These are phyloP conservation scores for Synaphobranchus kaupii DNA, from an alignment of 2,797 vertebrate species.

Conservation along the genomic window DNA sequence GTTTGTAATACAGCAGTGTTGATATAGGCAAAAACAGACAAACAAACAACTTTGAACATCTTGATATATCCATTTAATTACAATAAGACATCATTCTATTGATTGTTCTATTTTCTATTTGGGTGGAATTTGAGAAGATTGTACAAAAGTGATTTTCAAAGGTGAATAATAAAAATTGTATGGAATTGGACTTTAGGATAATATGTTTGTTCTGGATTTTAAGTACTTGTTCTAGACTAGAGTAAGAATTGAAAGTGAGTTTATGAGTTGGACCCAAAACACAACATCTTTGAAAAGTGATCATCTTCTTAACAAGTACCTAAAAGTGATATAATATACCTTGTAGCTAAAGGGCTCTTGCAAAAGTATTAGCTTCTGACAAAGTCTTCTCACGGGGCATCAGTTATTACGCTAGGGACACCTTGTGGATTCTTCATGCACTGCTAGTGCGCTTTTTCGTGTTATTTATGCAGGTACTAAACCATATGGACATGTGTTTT, in stretches of 20 bases:
- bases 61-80: neutral
- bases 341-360: neutral
- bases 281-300: neutral
- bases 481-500: neutral
- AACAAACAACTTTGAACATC: neutral
- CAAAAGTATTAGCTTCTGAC: neutral
- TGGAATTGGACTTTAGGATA: neutral
- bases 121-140: neutral
- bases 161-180: neutral
- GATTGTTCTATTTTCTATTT: neutral
- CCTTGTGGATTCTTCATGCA: conserved; percentile 34
- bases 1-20: neutral
- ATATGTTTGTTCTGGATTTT: neutral
- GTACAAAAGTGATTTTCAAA: neutral
- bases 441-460: neutral
- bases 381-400: neutral
- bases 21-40: neutral
- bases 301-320: neutral
- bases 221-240: neutral
- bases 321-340: neutral
- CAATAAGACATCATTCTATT: neutral
- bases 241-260: neutral
- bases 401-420: conserved; percentile 26
- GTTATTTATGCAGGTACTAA: neutral
- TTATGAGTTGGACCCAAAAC: neutral